phyloP scores from a whole-genome alignment of 2,797 vertebrate genomes.

The Sarcoramphus papa region DNA sequence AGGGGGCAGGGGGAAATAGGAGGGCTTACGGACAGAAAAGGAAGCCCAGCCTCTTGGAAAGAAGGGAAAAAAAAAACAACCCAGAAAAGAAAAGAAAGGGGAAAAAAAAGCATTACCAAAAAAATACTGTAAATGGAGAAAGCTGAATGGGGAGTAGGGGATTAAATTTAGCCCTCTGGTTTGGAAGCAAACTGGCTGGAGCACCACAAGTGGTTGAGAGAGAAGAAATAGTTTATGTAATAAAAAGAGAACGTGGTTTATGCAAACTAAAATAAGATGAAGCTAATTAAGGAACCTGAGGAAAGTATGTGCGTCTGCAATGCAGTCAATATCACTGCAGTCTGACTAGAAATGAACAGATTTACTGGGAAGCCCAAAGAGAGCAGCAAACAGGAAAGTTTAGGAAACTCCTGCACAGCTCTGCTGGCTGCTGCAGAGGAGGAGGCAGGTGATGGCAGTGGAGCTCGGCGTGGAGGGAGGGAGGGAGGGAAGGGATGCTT shows the following conservation, averaged over 20 bases:
- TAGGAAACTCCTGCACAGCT: not conserved
- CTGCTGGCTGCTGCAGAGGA: not conserved
- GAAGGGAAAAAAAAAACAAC: not conserved
- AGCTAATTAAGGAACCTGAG: conserved; percentile 58
- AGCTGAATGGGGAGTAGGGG: conserved; percentile 28
- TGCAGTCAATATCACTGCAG: conserved; percentile 69
- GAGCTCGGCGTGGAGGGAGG: not conserved
- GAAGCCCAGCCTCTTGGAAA: conserved; percentile 66
- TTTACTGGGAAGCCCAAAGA: not conserved
- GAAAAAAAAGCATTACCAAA: not conserved
- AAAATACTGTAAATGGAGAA: conserved; percentile 43
- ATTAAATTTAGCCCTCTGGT: conserved; percentile 55
- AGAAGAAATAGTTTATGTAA: conserved; percentile 54
- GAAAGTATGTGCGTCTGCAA: conserved; percentile 56
- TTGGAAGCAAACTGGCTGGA: conserved; percentile 40
- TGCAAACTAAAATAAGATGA: conserved; percentile 53
- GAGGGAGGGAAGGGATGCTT: not conserved
- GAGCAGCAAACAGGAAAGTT: not conserved
- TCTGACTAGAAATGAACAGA: not conserved
- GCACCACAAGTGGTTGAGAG: conserved; percentile 53
- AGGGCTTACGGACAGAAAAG: conserved; percentile 50
- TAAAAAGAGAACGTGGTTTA: conserved; percentile 9
- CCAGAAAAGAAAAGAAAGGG: conserved; percentile 29
- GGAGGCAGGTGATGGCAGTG: not conserved
- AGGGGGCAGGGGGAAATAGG: conserved; percentile 70